Base-by-base conservation (phyloP, 2,113 vertebrate species). In the Indicator indicator region DNA sequence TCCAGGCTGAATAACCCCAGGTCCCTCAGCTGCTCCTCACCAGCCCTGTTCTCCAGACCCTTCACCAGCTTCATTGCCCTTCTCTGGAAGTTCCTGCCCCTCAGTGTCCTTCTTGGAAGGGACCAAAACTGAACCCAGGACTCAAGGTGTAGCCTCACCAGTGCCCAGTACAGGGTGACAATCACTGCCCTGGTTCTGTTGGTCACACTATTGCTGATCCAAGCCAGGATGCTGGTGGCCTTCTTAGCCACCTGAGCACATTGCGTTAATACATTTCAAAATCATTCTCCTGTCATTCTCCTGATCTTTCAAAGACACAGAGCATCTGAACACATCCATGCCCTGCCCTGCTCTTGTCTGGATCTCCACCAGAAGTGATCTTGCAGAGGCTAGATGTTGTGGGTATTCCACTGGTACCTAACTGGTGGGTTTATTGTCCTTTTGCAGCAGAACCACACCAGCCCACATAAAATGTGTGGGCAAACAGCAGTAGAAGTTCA, bases 381-480 rank as follows among this genome's bases (percentile, higher is more conserved):
- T 24, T 40, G 26, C 36, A 12, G n/a, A 36, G 50, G 17, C 9
- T 72, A 3, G 1, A 8, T 1, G 18, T 11, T 38, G 28, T 16
- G 27, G 16, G 0, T 6, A 7, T n/a, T 32, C 30, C 82, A 30
- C 16, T 1, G 0, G 18, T 17, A 16, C 15, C 60, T 46, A 18
- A 8, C 11, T 3, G 23, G 30, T 23, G 54, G 6, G 8, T 59
- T 67, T 8, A 1, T 18, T 7, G 20, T 28, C 40, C 33, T 52
- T 36, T 40, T 23, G 59, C 48, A 79, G 73, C 82, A 81, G 48
- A 83, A 23, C 14, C 64, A 20, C n/a, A 63, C 16, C 70, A 28
- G 32, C 33, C 71, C 24, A 4, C 9, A 5, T 1, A 8, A n/a
- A 42, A 36, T 1, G 16, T 7, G 8, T 4, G 7, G n/a, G 60